Base-by-base conservation (phyloP, 2,113 vertebrate genomes). In the Hiodon tergisus region DNA sequence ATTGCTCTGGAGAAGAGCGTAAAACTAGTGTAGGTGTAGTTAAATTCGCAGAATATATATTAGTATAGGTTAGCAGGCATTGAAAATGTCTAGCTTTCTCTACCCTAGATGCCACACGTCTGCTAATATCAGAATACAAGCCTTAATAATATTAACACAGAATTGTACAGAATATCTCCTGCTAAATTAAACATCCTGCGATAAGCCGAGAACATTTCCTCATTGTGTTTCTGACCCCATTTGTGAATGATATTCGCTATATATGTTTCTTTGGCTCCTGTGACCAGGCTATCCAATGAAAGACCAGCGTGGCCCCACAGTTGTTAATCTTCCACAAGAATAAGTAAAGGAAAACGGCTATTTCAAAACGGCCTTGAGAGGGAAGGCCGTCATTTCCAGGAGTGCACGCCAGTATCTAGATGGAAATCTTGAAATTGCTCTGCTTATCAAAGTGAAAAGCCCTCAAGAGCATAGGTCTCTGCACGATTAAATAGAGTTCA, bases 341-440 rank as follows among this genome's bases (percentile, higher is more conserved):
- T 14, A 75, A 59, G 55, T 46, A n/a, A 51, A 59, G 65, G 54
- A 51, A 61, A 69, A 4, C 54, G 4, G 10, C 65, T 14, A 17
- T 75, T 51, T 7, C 31, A 55, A 14, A 68, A 58, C 2, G 11
- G 65, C 61, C 73, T 47, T 14, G 53, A 51, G 74, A 68, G 55
- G 46, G 55, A 31, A 16, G 8, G 48, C 46, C 8, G 54, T 10
- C 14, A 13, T n/a, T 55, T 60, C 66, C 17, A 16, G 47, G 48
- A 59, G 31, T 51, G 3, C 14, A 4, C 69, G 46, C 31, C 55
- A 63, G 57, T 55, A 10, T 58, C 54, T 48, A 50, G 48, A 61
- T 48, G 5, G 48, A 69, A 51, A 51, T 53, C 57, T 67, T 51
- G 4, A 58, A 47, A 61, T 75, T 60, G 66, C 47, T 14, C 9